Evolutionary conservation across 2,888 invertebrate genomes (phyloP), one percentile per base, ranked within the genome.

Genomic region (Sarcophaga caerulescens): DNA sequence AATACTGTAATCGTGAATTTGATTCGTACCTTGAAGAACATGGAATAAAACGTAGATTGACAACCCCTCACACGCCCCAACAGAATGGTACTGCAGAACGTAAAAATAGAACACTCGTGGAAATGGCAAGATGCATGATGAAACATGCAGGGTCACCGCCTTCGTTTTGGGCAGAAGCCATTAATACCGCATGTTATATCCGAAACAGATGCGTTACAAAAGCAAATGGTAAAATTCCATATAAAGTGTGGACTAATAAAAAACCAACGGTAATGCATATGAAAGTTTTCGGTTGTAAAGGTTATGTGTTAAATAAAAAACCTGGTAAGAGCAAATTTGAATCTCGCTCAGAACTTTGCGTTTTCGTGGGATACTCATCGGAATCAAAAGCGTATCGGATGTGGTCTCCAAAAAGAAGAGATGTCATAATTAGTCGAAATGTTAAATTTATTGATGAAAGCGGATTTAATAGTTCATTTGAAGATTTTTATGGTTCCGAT

Each of bases 41-140:
- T 25, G 85, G 87, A 10, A 89, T 89, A 68, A 83, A 81, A 70
- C 68, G 87, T 25, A 81, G 87, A 5, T 80, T 88, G 44, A 83
- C 87, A 44, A 57, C 85, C 5, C 70, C 88, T 17, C 57, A 88
- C 63, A 88, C 88, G 19, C 88, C 88, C 11, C 86, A 89, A 63
- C 89, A 88, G 76, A 88, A 88, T 47, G 88, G 88, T n/a, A 73
- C 87, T 10, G 86, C 88, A 1, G 88, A 89, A 57, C 74, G 87
- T 3, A 89, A 85, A 78, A 89, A 89, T 17, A 82, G 88, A 47
- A 88, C 88, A 6, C 82, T 89, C 1, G 75, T 88, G 0, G 89
- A 88, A 59, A 88, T 85, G 85, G 84, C 87, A 5, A 69, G 88
- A n/a, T 89, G 88, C 45, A 75, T 88, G 76, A 73, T 92, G 80